A percentile compares a stretch with the other conserved stretches of the same genome.
Evolutionary conservation across 1,140 invertebrate species (phyloP).

Genomic region (Dolichoris vasculosae): DNA sequence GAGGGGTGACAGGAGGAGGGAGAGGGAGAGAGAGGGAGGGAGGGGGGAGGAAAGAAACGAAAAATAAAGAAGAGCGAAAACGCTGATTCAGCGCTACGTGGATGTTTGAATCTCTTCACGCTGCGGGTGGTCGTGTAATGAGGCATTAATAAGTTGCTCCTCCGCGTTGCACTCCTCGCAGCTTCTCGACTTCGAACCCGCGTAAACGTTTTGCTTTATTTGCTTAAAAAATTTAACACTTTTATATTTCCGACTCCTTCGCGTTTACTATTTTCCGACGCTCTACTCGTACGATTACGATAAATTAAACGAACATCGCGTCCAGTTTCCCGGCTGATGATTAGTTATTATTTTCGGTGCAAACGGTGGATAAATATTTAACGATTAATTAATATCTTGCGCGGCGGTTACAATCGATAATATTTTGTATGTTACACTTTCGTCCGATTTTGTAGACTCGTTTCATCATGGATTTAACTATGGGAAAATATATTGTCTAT

Average conservation of each 20-base stretch:
- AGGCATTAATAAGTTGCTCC: constrained; percentile 30
- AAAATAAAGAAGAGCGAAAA: not conserved
- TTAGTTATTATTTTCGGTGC: not conserved
- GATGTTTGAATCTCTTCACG: not conserved
- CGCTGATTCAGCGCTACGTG: not conserved
- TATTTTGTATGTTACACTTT: not conserved
- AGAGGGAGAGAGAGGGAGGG: not conserved
- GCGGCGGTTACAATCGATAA: not conserved
- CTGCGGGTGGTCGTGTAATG: constrained; percentile 38
- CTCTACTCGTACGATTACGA: not conserved
- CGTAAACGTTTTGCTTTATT: constrained; percentile 52
- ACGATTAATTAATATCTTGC: not conserved
- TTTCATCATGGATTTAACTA: too few species aligned
- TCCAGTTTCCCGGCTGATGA: not conserved
- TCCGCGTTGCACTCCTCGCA: not conserved
- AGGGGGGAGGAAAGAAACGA: not conserved
- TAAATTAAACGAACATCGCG: not conserved
- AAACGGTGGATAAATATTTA: not conserved
- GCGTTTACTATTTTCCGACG: not conserved
- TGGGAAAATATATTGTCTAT: too few species aligned
- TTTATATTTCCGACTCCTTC: not conserved
- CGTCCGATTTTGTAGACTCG: too few species aligned
- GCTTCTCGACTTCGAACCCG: constrained; percentile 18
- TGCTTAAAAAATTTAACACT: not conserved
- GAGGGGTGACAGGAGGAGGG: not conserved